A percentile compares a stretch with the other conserved stretches of the same genome.
Evolutionary conservation across 2,888 invertebrate species (phyloP).

Genomic region (Agrochola litura): DNA sequence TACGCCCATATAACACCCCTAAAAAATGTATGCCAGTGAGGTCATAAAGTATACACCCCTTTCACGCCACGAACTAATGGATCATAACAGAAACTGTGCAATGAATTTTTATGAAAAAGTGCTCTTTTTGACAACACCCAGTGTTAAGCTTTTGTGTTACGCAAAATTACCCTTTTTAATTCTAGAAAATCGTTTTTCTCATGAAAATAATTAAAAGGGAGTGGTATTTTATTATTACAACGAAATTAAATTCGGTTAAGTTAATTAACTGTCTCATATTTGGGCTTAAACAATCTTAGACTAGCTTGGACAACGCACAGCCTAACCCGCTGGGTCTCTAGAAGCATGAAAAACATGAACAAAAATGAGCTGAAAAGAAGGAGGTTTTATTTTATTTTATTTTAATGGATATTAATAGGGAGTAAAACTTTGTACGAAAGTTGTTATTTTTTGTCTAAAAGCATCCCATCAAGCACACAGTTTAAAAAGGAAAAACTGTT

Average conservation of each 20-base stretch:
- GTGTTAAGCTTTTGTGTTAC: slow-evolving; percentile 15
- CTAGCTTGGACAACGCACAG: background rate
- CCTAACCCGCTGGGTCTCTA: background rate
- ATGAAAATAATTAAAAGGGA: background rate
- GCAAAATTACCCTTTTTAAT: background rate
- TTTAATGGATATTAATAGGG: background rate
- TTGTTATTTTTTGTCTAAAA: background rate
- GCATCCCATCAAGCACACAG: too few relatives aligned
- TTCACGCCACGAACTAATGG: slow-evolving; percentile 67
- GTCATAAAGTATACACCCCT: slow-evolving; percentile 63
- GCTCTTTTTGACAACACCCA: slow-evolving; percentile 32
- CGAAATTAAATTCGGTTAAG: background rate
- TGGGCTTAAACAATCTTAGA: background rate
- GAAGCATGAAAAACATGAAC: background rate
- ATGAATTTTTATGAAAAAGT: slow-evolving; percentile 52
- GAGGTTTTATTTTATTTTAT: too few relatives aligned
- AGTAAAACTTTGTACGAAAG: background rate
- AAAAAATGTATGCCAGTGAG: slow-evolving; percentile 58
- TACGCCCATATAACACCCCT: slow-evolving; percentile 36
- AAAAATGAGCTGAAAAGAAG: background rate
- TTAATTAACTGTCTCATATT: background rate
- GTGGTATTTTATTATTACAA: background rate
- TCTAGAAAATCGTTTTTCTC: background rate
- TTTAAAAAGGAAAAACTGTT: background rate
- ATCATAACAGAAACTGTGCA: slow-evolving; percentile 58